Percentiles rank a stretch among this genome's conserved stretches.
These are phyloP conservation scores for Drosophila mimica DNA, from an alignment of 2,888 invertebrate species.

Conservation along the genomic window DNA sequence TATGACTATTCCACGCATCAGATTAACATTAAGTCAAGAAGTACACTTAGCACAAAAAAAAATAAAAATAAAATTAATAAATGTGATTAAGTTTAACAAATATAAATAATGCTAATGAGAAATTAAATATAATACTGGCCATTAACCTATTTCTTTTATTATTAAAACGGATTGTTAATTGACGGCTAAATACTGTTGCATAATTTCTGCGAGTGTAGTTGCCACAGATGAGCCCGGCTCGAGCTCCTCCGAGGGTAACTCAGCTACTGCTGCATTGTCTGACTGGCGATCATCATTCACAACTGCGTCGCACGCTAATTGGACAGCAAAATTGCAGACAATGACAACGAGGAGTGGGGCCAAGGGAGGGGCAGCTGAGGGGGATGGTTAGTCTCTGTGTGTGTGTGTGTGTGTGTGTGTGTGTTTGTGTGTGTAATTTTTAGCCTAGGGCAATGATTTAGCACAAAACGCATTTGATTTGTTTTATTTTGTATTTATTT, in stretches of 20 bases:
- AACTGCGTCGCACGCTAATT: constrained; percentile 78
- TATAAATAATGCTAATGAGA: not conserved
- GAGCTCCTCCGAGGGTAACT: not conserved
- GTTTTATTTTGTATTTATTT: constrained; percentile 55
- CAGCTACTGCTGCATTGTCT: constrained; percentile 62
- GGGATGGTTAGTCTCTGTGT: not conserved
- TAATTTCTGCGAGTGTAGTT: not conserved
- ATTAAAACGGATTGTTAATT: not conserved
- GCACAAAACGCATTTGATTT: constrained; percentile 64
- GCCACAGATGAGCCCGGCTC: not conserved
- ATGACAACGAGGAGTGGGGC: not conserved
- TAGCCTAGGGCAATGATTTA: constrained; percentile 61
- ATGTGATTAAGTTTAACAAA: not conserved
- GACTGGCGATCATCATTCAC: constrained; percentile 77
- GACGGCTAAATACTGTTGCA: not conserved
- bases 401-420: not conserved
- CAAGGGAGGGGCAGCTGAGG: not conserved
- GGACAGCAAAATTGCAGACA: constrained; percentile 73
- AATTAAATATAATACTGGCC: not conserved
- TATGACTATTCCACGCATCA: constrained; percentile 34
- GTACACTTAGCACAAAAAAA: not conserved
- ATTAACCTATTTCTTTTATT: not conserved
- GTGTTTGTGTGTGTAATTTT: not conserved
- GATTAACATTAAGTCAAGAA: constrained; percentile 58
- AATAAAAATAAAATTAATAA: not conserved